Evolutionary conservation across 2,797 vertebrate genomes (phyloP), one percentile per base, ranked within the genome.

Genomic region (Lepus townsendii): DNA sequence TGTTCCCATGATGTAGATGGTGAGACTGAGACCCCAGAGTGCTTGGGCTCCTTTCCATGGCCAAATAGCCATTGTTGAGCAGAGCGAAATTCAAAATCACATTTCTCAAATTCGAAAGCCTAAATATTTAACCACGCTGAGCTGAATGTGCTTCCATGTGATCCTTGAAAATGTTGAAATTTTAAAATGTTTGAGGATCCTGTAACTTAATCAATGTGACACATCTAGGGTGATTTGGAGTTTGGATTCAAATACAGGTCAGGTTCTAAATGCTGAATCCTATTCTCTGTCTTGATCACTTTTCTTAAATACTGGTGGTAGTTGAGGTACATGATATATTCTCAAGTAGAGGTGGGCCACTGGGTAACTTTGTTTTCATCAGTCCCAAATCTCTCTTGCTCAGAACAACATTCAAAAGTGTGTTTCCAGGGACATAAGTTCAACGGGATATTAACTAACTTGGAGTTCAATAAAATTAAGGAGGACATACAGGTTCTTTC

Each of bases 51-150:
- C 22, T 72, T 77, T 77, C n/a, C 77, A 76, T 30, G 66, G 4
- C 52, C 57, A 78, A 4, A 9, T 1, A 47, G 32, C 17, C 38
- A 79, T 19, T 65, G 32, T 65, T 52, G 32, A 57, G 14, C 60
- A 93, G 27, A 91, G 27, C 47, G 86, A 80, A 86, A 94, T 35
- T 77, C 50, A 50, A 47, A 80, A 42, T 52, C 26, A 63, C 20
- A 0, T 69, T 85, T 54, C 24, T 85, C 12, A 30, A 32, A 73
- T 80, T 76, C 38, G 27, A 80, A 90, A 91, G 22, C 5, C 17
- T 47, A 79, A 26, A 68, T 76, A 11, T n/a, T 88, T 92, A 75
- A 63, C 50, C 17, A 35, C 14, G 50, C 9, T 7, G 3, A 83
- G 3, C 20, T 30, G 24, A 47, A 62, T 54, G 32, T 60, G n/a